Percentiles rank a stretch among this genome's conserved stretches.
phyloP scores from a whole-genome alignment of 2,113 vertebrate species.

The Scartelaos histophorus region DNA sequence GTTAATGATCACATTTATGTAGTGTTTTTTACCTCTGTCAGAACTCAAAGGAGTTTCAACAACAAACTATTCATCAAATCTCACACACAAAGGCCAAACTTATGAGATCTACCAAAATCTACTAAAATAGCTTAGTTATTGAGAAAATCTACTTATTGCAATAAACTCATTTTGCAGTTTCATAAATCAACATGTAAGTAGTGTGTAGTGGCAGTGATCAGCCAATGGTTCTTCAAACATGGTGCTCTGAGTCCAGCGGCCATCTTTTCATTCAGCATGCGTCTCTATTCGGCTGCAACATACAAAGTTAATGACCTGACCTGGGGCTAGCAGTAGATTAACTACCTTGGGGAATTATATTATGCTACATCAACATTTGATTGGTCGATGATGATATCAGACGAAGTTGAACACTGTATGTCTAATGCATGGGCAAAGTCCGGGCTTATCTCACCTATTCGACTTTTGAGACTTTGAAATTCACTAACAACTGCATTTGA shows the following conservation, averaged over 20 bases:
- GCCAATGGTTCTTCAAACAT: neutral
- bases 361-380: conserved; percentile 5
- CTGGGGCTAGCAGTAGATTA: conserved; percentile 4
- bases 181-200: neutral
- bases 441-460: neutral
- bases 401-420: neutral
- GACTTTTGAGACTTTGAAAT: too few relatives aligned
- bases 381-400: neutral
- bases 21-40: too few relatives aligned
- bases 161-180: neutral
- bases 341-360: neutral
- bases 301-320: neutral
- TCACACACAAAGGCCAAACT: too few relatives aligned
- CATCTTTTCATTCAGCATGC: neutral
- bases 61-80: too few relatives aligned
- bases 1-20: neutral
- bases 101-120: too few relatives aligned
- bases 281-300: neutral
- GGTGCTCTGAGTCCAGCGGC: neutral
- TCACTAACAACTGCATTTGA: too few relatives aligned
- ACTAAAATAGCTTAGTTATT: too few relatives aligned
- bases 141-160: too few relatives aligned
- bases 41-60: too few relatives aligned
- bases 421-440: neutral
- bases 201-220: neutral